Conservation (phyloP, 2,888 invertebrate genomes). For the Noctua fimbriata region DNA sequence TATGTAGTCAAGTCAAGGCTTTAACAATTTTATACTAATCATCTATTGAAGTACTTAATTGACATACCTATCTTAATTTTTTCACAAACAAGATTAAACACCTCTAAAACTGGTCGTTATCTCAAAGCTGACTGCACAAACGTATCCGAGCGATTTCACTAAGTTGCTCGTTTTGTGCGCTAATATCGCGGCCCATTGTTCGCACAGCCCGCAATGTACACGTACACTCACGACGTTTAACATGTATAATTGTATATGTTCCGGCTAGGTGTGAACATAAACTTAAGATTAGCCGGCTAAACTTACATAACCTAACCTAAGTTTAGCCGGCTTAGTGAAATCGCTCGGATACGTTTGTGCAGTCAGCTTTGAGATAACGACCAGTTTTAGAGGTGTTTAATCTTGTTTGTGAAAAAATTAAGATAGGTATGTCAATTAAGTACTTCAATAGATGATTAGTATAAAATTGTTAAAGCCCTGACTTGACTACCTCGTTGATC, state of each 20-base stretch:
- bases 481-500: not conserved
- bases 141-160: constrained; percentile 75
- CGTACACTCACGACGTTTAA: constrained; percentile 9
- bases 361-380: constrained; percentile 64
- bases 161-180: constrained; percentile 68
- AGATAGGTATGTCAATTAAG: not conserved
- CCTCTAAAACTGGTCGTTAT: constrained; percentile 30
- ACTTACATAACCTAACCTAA: too few relatives aligned
- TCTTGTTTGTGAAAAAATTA: not conserved
- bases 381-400: constrained; percentile 16
- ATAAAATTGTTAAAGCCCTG: not conserved
- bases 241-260: not conserved
- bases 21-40: not conserved
- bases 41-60: not conserved
- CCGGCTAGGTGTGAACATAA: too few relatives aligned
- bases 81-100: not conserved
- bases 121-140: constrained; percentile 73
- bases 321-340: constrained; percentile 64
- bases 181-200: constrained; percentile 70
- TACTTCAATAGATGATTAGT: not conserved
- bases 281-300: too few relatives aligned
- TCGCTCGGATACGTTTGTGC: constrained; percentile 76
- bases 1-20: not conserved
- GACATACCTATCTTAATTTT: not conserved
- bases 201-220: constrained; percentile 71